Evolutionary conservation across 2,888 invertebrate genomes (phyloP), one percentile per base, ranked within the genome.

Genomic region (Oscheius onirici): DNA sequence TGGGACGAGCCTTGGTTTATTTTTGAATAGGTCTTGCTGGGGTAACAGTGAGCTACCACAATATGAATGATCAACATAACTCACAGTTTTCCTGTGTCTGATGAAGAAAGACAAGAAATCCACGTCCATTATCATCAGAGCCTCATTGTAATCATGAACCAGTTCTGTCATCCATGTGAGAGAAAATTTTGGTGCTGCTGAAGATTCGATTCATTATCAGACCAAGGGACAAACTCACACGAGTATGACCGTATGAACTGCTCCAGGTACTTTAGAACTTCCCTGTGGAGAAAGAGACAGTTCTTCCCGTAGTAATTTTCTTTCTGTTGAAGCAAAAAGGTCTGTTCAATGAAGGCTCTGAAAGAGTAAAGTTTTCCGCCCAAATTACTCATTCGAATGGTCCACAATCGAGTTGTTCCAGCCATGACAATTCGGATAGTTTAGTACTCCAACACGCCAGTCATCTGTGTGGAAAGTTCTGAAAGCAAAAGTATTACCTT

Each of bases 301-400:
- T 52, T 52, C 13, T n/a, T 17, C 6, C 52, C 52, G 52, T 52
- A 52, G 13, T 22, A 52, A 24, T 52, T 52, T 2, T n/a, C 13
- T 52, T 52, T 52, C 11, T 52, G 52, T 13, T n/a, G 20, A 22
- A 3, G 17, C 20, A 13, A n/a, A 13, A 52, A 52, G 11, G 52
- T 52, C 20, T 52, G 52, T 20, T 52, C 17, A 52, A 52, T 52
- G 13, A 52, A 52, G n/a, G 52, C 17, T 17, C 52, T 52, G 20
- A 52, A 52, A 17, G n/a, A n/a, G n/a, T n/a, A n/a, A n/a, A n/a
- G n/a, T 13, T 20, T 3, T n/a, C 5, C n/a, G 52, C 17, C 22
- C 15, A 52, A 52, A n/a, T 52, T 17, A 52, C 52, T 52, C 52
- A n/a, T 17, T 52, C 2, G 52, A 17, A 22, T 52, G 52, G 24